These are phyloP conservation scores for Carassius carassius DNA, from an alignment of 2,113 vertebrate genomes.

Conservation along the genomic window DNA sequence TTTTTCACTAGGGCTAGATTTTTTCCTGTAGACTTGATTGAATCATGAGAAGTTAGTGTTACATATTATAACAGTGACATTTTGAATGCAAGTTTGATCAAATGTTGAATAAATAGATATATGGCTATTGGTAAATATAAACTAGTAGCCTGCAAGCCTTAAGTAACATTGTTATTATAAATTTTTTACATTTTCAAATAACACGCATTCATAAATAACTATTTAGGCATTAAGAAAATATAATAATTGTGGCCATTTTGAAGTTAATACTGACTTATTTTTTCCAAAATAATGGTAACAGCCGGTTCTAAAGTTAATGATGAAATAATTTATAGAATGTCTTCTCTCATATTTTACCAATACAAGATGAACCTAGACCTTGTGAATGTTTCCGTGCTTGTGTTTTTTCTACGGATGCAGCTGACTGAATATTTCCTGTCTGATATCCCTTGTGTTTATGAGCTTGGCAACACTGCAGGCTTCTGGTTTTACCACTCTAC, in stretches of 20 bases:
- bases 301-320: neutral
- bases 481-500: slow-evolving; percentile 49
- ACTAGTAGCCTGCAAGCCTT: too few relatives aligned
- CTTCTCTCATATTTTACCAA: slow-evolving; percentile 8
- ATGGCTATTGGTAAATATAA: neutral
- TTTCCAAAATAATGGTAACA: neutral
- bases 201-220: neutral
- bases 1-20: neutral
- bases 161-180: too few relatives aligned
- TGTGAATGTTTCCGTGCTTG: neutral
- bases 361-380: neutral
- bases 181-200: neutral
- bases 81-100: neutral
- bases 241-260: neutral
- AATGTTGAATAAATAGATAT: neutral
- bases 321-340: neutral
- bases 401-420: neutral
- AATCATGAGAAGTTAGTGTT: neutral
- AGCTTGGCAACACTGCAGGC: slow-evolving; percentile 44
- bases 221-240: neutral
- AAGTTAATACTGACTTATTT: neutral
- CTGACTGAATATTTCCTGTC: slow-evolving; percentile 10
- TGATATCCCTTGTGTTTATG: slow-evolving; percentile 37
- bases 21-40: neutral
- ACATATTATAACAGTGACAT: neutral